Conservation (phyloP, 92 coral and sea anemone genomes). For the Actinostola sp. region DNA sequence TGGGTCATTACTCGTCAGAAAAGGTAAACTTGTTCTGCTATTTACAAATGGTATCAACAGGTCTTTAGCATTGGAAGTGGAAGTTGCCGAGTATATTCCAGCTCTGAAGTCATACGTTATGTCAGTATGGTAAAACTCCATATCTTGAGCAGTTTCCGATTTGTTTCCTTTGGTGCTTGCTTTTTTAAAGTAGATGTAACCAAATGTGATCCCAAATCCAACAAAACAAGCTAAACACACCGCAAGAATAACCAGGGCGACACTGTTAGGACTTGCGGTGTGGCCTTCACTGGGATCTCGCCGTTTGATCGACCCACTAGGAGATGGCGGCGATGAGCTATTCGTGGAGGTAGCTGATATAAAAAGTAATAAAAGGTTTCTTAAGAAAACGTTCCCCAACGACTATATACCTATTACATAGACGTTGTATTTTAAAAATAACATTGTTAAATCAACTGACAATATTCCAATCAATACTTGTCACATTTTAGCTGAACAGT, state of each 20-base stretch:
- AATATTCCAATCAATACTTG: no score
- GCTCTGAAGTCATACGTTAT: background rate
- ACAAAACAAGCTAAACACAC: background rate
- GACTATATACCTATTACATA: no score
- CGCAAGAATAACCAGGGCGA: background rate
- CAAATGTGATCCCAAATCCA: background rate
- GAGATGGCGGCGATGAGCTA: background rate
- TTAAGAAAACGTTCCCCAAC: no score
- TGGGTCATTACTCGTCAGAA: no score
- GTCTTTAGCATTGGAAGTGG: background rate
- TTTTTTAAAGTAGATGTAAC: background rate
- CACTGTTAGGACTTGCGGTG: background rate
- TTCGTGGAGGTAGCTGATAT: background rate
- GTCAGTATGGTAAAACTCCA: background rate
- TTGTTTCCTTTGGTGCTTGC: background rate
- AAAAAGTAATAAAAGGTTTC: no score
- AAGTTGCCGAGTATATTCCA: background rate
- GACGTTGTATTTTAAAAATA: no score
- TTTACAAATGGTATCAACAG: background rate
- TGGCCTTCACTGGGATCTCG: background rate
- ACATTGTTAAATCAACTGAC: no score
- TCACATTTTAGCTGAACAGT: no score
- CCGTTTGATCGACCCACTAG: no score
- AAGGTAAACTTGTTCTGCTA: no score
- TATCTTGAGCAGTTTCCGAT: background rate